phyloP scores from a whole-genome alignment of 1,140 invertebrate genomes.

The Drosophila nasuta region DNA sequence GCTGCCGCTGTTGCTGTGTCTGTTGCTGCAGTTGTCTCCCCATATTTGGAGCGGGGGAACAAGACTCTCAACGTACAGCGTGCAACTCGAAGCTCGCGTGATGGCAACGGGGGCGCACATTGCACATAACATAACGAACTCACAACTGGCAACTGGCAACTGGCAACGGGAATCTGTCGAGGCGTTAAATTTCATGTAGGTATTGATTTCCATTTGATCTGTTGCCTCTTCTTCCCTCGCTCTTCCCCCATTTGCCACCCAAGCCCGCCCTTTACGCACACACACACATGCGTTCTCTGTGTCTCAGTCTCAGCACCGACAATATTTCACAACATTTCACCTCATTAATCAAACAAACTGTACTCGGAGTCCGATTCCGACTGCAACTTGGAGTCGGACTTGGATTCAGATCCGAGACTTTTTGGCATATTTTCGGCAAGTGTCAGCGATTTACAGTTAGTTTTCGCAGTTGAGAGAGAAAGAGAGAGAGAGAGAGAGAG shows the following conservation, averaged over 20 bases:
- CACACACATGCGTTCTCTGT: neutral
- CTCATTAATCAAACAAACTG: conserved; percentile 83
- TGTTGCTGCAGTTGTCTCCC: conserved; percentile 39
- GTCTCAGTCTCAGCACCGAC: conserved; percentile 29
- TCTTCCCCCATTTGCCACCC: no score
- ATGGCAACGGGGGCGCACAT: conserved; percentile 42
- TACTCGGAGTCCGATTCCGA: conserved; percentile 12
- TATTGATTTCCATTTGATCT: conserved; percentile 83
- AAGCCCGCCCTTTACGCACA: neutral
- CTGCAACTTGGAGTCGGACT: conserved; percentile 21
- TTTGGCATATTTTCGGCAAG: conserved; percentile 76
- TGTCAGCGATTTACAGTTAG: conserved; percentile 79
- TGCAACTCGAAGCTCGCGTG: neutral
- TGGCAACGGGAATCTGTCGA: conserved; percentile 42
- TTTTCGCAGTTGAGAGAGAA: conserved; percentile 26
- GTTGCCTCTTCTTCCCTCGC: conserved; percentile 22
- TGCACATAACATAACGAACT: conserved; percentile 11
- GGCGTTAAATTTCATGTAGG: conserved; percentile 77
- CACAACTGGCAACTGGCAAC: conserved; percentile 24
- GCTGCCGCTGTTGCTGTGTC: neutral
- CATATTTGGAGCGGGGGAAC: conserved; percentile 49
- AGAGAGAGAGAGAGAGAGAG: neutral
- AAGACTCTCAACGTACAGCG: neutral
- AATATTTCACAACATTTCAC: conserved; percentile 83
- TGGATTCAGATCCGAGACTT: conserved; percentile 24